Evolutionary conservation across 2,797 vertebrate species (phyloP).

Genomic region (Acanthornis magna): DNA sequence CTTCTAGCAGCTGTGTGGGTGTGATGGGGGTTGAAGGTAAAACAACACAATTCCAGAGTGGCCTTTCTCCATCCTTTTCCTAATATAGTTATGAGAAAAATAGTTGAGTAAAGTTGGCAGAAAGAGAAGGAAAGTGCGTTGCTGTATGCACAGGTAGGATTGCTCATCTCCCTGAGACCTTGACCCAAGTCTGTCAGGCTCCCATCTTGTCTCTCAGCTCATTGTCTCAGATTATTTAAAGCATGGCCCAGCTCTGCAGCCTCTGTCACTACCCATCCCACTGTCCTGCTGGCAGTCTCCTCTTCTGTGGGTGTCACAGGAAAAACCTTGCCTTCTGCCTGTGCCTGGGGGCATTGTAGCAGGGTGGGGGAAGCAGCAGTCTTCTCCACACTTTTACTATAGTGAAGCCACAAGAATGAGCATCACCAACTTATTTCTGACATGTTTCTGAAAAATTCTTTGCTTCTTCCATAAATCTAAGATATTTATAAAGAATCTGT

Average conservation of each 20-base stretch:
- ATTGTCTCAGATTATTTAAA: not conserved
- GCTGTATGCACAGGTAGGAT: not conserved
- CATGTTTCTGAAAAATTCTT: not conserved
- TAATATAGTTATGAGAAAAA: not conserved
- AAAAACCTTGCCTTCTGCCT: not conserved
- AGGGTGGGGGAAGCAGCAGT: not conserved
- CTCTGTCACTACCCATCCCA: not conserved
- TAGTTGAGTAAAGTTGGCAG: accelerated
- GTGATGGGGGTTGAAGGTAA: not conserved
- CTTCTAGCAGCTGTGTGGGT: not conserved
- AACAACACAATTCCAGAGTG: not conserved
- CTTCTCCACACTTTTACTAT: not conserved
- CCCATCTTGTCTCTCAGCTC: not conserved
- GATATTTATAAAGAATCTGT: not conserved
- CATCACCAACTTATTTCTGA: not conserved
- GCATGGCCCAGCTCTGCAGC: not conserved
- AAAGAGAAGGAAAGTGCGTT: accelerated
- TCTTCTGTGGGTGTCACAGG: not conserved
- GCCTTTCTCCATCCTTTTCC: not conserved
- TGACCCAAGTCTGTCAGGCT: not conserved
- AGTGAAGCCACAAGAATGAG: not conserved
- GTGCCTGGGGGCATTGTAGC: not conserved
- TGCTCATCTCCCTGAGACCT: accelerated
- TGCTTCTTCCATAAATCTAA: not conserved
- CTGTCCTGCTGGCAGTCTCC: not conserved